Evolutionary conservation across 2,888 invertebrate species (phyloP).

Genomic region (Pollenia griseotomentosa): DNA sequence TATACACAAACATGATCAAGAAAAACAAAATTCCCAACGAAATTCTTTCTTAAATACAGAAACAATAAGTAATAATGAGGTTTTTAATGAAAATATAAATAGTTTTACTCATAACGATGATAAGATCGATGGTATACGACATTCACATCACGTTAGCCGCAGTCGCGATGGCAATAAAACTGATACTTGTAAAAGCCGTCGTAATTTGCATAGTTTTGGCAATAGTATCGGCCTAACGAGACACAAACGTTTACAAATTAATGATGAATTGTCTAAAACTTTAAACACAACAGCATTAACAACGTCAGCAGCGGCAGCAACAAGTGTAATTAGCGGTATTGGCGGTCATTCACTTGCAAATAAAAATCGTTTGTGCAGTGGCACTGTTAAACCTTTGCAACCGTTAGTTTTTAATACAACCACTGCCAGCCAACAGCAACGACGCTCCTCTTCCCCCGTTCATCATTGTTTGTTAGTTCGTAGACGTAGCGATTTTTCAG

Average conservation of each 20-base stretch:
- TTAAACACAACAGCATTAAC: no score
- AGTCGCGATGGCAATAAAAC: conserved; percentile 75
- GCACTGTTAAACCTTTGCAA: conserved; percentile 70
- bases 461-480: conserved; percentile 79
- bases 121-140: conserved; percentile 77
- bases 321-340: conserved; percentile 39
- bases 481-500: conserved; percentile 79
- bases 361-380: conserved; percentile 39
- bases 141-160: conserved; percentile 81
- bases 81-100: conserved; percentile 44
- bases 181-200: conserved; percentile 38
- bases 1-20: conserved; percentile 68
- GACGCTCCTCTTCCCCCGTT: conserved; percentile 53
- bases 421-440: conserved; percentile 8
- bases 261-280: conserved; percentile 23
- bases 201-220: conserved; percentile 77
- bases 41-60: conserved; percentile 8
- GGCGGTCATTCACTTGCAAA: conserved; percentile 71
- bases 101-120: conserved; percentile 1
- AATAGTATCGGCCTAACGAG: conserved; percentile 77
- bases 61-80: not conserved
- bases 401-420: conserved; percentile 76
- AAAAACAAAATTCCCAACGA: conserved; percentile 73
- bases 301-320: conserved; percentile 7
- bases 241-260: conserved; percentile 76